Percentiles rank a stretch among this genome's conserved stretches.
Evolutionary conservation across 1,140 invertebrate species (phyloP).

Genomic region (Cardiocondyla obscurior): DNA sequence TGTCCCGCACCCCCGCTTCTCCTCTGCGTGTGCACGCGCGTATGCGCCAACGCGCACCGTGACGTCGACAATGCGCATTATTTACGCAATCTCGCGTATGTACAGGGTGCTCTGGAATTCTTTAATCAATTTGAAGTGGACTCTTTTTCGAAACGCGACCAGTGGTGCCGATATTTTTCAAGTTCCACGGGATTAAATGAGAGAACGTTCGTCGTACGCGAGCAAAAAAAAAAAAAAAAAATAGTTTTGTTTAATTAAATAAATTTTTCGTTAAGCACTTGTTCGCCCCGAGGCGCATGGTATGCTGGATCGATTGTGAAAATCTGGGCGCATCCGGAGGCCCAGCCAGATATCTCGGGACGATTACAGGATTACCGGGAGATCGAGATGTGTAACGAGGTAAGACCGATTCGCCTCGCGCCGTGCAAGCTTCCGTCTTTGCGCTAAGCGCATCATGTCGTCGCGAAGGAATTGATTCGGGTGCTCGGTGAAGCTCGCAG

Average conservation of each 20-base stretch:
- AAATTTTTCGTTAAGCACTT: background rate
- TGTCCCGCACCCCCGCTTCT: background rate
- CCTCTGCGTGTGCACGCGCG: conserved; percentile 13
- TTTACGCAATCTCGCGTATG: conserved; percentile 57
- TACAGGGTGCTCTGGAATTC: conserved; percentile 18
- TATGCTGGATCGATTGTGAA: background rate
- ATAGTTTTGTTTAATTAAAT: background rate
- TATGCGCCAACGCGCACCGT: conserved; percentile 22
- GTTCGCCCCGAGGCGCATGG: background rate
- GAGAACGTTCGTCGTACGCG: too few species aligned
- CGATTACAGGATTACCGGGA: conserved; percentile 31
- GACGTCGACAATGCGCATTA: conserved; percentile 60
- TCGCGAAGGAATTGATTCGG: conserved; percentile 28
- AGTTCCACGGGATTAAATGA: background rate
- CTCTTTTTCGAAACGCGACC: background rate
- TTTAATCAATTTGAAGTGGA: conserved; percentile 21
- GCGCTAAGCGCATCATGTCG: conserved; percentile 6
- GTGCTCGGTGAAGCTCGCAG: conserved; percentile 16
- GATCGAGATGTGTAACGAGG: conserved; percentile 30
- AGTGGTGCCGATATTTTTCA: background rate
- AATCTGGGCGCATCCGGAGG: background rate
- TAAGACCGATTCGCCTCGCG: background rate
- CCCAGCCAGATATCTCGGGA: background rate
- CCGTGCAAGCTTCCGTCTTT: background rate
- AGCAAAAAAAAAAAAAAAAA: too few species aligned